Percentiles rank a stretch among this genome's conserved stretches.
Evolutionary conservation across 2,797 vertebrate species (phyloP).

Genomic region (Acanthis flammea): DNA sequence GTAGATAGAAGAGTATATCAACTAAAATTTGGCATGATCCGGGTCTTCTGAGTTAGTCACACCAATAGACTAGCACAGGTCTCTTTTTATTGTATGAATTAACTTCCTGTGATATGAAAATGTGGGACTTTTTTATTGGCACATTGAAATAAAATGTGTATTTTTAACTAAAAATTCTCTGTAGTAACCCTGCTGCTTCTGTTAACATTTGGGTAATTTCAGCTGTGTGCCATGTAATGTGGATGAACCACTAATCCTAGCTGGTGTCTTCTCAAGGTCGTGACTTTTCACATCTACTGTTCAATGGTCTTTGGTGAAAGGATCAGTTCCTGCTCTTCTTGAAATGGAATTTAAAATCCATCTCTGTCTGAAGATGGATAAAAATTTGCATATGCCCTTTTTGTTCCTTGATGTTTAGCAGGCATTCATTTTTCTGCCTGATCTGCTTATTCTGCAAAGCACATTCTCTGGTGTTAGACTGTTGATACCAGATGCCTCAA

Average conservation of each 20-base stretch:
- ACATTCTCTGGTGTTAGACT: not conserved
- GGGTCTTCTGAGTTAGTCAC: slow-evolving; percentile 74
- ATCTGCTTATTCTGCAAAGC: not conserved
- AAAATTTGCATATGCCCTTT: not conserved
- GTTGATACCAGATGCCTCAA: not conserved
- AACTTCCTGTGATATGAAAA: slow-evolving; percentile 77
- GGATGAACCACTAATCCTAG: not conserved
- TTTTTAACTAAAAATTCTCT: slow-evolving; percentile 78
- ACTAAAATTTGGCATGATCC: slow-evolving; percentile 74
- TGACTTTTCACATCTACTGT: not conserved
- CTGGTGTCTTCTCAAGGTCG: not conserved
- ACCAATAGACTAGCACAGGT: slow-evolving; percentile 78
- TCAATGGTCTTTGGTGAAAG: not conserved
- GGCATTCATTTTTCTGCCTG: not conserved
- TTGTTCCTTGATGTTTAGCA: not conserved
- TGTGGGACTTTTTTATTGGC: slow-evolving; percentile 80
- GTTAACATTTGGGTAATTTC: slow-evolving; percentile 10
- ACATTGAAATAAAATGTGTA: slow-evolving; percentile 82
- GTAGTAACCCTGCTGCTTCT: slow-evolving; percentile 74
- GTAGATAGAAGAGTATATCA: slow-evolving; percentile 75
- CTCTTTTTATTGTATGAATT: slow-evolving; percentile 78
- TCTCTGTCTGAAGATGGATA: not conserved
- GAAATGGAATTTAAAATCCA: not conserved
- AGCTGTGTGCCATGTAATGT: not conserved
- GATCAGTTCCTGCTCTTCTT: not conserved